Conservation (phyloP, 2,797 vertebrate genomes). For the Lateolabrax maculatus region DNA sequence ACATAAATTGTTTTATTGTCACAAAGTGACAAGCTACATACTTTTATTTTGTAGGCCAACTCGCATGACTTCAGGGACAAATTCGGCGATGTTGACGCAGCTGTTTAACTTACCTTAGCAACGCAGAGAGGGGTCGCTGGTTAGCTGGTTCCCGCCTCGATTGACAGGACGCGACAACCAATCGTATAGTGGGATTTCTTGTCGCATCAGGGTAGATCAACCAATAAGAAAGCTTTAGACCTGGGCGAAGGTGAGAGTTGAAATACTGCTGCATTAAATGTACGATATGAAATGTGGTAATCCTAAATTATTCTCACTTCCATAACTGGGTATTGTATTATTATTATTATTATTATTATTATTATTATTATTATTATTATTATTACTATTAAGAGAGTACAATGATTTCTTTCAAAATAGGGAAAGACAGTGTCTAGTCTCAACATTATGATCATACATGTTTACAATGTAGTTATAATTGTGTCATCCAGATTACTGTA, state of each 20-base stretch:
- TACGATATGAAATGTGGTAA: not conserved
- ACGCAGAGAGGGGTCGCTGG: slow-evolving; percentile 73
- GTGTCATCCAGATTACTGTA: no score
- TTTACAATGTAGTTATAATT: not conserved
- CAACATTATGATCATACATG: no score
- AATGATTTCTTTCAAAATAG: not conserved
- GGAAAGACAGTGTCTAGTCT: not conserved
- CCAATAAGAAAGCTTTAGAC: slow-evolving; percentile 70
- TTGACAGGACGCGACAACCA: slow-evolving; percentile 66
- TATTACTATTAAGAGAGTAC: not conserved
- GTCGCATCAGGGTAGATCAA: slow-evolving; percentile 49
- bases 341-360: not conserved
- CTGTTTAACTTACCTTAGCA: slow-evolving; percentile 85
- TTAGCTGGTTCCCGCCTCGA: slow-evolving; percentile 55
- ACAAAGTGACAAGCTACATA: rapidly evolving
- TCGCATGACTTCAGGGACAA: rapidly evolving
- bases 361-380: not conserved
- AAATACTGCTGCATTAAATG: slow-evolving; percentile 60
- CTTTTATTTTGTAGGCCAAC: slow-evolving; percentile 42
- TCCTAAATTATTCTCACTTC: not conserved
- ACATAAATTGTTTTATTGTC: not conserved
- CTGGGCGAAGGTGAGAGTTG: slow-evolving; percentile 48
- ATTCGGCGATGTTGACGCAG: slow-evolving; percentile 27
- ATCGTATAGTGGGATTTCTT: slow-evolving; percentile 55
- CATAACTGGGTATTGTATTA: not conserved